phyloP scores from a whole-genome alignment of 2,113 vertebrate species.

The Rhinolophus sinicus region DNA sequence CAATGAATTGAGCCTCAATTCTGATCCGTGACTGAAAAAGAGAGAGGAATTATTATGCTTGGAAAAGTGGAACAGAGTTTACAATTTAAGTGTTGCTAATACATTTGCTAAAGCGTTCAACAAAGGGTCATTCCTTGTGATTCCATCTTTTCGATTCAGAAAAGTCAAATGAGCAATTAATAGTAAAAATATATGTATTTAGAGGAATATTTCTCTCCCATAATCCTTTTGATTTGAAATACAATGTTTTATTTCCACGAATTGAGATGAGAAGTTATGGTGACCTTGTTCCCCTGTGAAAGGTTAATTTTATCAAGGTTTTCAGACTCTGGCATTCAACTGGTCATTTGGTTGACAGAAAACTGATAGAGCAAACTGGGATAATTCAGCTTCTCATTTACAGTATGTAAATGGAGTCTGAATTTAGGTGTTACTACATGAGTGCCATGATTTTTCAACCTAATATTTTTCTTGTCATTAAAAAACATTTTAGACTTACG shows the following conservation, averaged over 20 bases:
- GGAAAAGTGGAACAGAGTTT: conserved; percentile 19
- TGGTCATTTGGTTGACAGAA: conserved; percentile 62
- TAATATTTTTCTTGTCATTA: conserved; percentile 69
- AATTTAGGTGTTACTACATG: conserved; percentile 21
- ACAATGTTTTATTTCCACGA: not conserved
- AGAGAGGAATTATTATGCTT: conserved; percentile 10
- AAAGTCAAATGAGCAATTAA: conserved; percentile 60
- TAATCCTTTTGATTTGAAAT: not conserved
- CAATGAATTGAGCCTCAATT: conserved; percentile 47
- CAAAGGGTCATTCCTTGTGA: conserved; percentile 48
- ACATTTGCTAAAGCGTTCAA: conserved; percentile 58
- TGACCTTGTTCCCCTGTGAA: not conserved
- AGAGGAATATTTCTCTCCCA: conserved; percentile 10
- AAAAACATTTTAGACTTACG: conserved; percentile 57
- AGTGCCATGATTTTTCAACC: not conserved
- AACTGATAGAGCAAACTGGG: conserved; percentile 44
- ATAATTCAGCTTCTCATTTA: conserved; percentile 50
- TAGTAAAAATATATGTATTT: conserved; percentile 7
- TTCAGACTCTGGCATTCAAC: not conserved
- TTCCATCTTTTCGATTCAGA: conserved; percentile 46
- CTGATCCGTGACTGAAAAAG: conserved; percentile 47
- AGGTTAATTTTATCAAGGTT: conserved; percentile 48
- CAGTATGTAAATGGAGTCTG: conserved; percentile 21
- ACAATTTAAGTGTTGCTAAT: conserved; percentile 46
- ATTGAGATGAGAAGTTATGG: not conserved